Conservation (phyloP, 2,113 vertebrate species). For the Panurus biarmicus region DNA sequence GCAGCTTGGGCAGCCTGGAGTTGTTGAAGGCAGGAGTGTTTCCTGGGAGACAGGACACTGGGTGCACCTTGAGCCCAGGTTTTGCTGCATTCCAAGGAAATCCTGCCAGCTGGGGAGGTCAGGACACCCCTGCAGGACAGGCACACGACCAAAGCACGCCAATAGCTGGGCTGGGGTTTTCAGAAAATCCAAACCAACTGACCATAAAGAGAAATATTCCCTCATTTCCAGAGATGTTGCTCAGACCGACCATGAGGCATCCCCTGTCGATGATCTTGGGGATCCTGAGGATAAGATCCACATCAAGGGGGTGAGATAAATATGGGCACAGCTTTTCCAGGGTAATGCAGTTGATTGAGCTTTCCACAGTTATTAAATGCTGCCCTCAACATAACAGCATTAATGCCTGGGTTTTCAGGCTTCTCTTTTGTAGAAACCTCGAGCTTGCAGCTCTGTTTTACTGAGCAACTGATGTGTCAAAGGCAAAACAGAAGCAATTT, state of each 20-base stretch:
- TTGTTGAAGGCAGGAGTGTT: background rate
- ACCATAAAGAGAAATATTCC: background rate
- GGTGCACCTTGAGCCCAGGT: background rate
- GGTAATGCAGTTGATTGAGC: background rate
- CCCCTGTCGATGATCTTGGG: background rate
- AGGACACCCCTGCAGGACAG: background rate
- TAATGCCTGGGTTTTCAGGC: background rate
- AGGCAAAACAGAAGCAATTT: background rate
- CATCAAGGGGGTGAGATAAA: no score
- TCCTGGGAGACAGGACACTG: background rate
- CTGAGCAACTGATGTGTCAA: background rate
- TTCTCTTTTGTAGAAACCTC: background rate
- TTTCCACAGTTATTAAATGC: background rate
- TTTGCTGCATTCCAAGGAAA: background rate
- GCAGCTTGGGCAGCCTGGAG: background rate
- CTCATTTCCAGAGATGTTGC: background rate
- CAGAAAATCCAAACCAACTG: background rate
- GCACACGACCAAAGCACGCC: background rate
- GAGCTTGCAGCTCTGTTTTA: background rate
- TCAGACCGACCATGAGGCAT: background rate
- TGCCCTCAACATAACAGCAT: fast-evolving
- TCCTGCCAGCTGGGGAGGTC: background rate
- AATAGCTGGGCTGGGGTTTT: no score
- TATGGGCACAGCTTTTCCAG: background rate
- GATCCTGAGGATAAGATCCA: background rate